phyloP scores from a whole-genome alignment of 2,113 vertebrate genomes.

The Coturnix japonica region DNA sequence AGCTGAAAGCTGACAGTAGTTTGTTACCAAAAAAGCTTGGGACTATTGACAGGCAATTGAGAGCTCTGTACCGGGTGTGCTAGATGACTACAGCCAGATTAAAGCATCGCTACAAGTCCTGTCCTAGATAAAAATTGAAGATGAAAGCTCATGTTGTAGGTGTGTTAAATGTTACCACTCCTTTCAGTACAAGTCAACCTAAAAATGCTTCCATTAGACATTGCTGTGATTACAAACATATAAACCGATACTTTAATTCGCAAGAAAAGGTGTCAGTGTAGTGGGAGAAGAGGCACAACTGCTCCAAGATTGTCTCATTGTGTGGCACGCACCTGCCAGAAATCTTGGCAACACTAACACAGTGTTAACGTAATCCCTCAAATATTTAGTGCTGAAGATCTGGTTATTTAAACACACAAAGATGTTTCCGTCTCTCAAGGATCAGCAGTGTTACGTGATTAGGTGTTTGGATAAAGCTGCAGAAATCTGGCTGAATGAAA shows the following conservation, averaged over 20 bases:
- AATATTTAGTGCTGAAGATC: neutral
- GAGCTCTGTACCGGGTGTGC: neutral
- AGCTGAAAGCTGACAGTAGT: neutral
- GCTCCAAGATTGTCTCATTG: neutral
- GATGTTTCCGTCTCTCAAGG: neutral
- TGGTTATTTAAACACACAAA: neutral
- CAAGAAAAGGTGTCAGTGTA: neutral
- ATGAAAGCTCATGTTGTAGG: conserved; percentile 30
- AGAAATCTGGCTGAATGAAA: neutral
- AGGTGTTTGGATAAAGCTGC: conserved; percentile 8
- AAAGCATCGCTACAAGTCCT: conserved; percentile 54
- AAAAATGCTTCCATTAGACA: neutral
- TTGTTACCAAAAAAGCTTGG: neutral
- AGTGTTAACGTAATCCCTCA: neutral
- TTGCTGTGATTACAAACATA: neutral
- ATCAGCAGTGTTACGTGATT: neutral
- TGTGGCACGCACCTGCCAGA: neutral
- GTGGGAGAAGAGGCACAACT: neutral
- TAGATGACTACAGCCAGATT: conserved; percentile 4
- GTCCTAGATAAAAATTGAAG: conserved; percentile 19
- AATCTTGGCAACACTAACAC: neutral
- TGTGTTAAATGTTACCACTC: neutral
- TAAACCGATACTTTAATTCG: neutral
- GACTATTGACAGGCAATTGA: neutral
- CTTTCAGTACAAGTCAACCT: conserved; percentile 8